Evolutionary conservation across 2,113 vertebrate species (phyloP), one percentile per base, ranked within the genome.

Genomic region (Lepus americanus): DNA sequence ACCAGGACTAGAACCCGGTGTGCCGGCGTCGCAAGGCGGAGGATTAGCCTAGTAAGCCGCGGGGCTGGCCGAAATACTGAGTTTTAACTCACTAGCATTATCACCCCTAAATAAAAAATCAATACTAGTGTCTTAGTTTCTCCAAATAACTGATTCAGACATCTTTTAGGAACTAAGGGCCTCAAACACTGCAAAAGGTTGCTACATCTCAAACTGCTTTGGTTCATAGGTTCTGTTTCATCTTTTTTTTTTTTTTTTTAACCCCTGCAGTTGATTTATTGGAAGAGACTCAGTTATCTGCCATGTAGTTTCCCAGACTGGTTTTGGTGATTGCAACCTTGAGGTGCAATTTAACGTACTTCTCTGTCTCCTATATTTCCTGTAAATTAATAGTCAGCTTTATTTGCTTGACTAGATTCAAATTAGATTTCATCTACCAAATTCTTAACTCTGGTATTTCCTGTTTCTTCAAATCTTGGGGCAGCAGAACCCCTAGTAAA

Each of bases 61-160:
- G 36, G 36, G 36, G 36, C 36, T 36, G 36, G 36, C 36, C 36
- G 86, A 87, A 89, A 94, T 27, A 67, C 59, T 55, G 9, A n/a
- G 23, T 92, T 89, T 95, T 72, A 82, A 92, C 31, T 90, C 29
- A 83, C n/a, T 87, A 69, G n/a, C 19, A 87, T 90, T 69, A 94
- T 80, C 92, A 73, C 9, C 51, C 5, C 49, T 86, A 84, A 90
- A 87, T 73, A 92, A 88, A 88, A 77, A 89, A 92, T 53, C 23
- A 93, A 78, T 9, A 92, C 55, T 66, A 86, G 92, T 89, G 36
- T 95, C 55, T 81, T 90, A 92, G 5, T 72, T 74, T 73, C 33
- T 61, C 69, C 36, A 87, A 82, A 90, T 27, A 92, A 87, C 1
- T 33, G 27, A 13, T 79, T 92, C 59, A 55, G 27, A 63, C 64